Evolutionary conservation across 2,888 invertebrate species (phyloP), one percentile per base, ranked within the genome.

Genomic region (Pachydiplax longipennis): DNA sequence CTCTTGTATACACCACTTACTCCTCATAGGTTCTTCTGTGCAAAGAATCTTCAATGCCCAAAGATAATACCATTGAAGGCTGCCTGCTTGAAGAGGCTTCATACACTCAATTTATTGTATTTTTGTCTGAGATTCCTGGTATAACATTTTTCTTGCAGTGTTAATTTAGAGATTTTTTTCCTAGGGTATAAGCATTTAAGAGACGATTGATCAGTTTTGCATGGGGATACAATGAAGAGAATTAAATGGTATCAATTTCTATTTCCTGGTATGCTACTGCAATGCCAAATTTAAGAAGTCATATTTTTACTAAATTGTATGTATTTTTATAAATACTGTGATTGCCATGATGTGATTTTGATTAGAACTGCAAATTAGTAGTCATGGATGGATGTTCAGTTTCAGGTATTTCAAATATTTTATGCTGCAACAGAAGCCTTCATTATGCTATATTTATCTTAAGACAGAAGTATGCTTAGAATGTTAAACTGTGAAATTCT

Each of bases 51-150:
- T 87, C 87, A 58, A 87, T 83, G 35, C 61, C 87, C 87, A 87
- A 87, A 87, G 87, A 87, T 61, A 87, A 58, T 87, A 87, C 87
- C 87, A 87, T 87, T 87, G 87, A 87, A 81, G 18, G 61, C 61
- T 61, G 58, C 87, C 87, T 53, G 61, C 53, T 87, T 35, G 87
- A 58, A 87, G 87, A 87, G 61, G 87, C 87, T 87, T 87, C 22
- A 25, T 87, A 53, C 35, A 61, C 58, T 87, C 31, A 87, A 22
- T 31, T 58, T 53, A 53, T 58, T 31, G 37, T 35, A 12, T 61
- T 37, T 87, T 65, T 65, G 65, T 25, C 25, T 65, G 65, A 65
- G 65, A 65, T n/a, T 65, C 65, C n/a, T n/a, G 65, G 65, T 65
- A 25, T 65, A 25, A 65, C 13, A 65, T n/a, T 61, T n/a, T 65